Percentiles rank a stretch among this genome's conserved stretches.
Conservation (phyloP, 2,797 vertebrate genomes). For the Acipenser oxyrinchus region DNA sequence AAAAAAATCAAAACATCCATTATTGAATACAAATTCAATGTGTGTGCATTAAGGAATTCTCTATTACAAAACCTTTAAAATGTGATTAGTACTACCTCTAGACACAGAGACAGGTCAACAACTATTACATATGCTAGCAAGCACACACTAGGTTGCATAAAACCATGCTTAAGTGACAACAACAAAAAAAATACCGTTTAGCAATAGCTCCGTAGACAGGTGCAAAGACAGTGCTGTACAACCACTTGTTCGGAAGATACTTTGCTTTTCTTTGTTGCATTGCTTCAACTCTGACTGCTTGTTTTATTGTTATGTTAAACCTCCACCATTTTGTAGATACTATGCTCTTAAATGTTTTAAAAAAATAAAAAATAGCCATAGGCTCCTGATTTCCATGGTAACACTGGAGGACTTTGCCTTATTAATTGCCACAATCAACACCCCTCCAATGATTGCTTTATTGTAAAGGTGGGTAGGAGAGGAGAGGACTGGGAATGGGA, state of each 20-base stretch:
- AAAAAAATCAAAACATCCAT: constrained; percentile 70
- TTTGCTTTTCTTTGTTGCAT: constrained; percentile 50
- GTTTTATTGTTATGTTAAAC: constrained; percentile 41
- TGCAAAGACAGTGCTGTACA: constrained; percentile 62
- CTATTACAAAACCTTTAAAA: constrained; percentile 87
- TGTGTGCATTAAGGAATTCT: constrained; percentile 79
- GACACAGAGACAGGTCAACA: constrained; percentile 63
- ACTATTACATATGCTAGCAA: constrained; percentile 62
- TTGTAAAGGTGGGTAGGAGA: background rate
- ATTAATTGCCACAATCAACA: background rate
- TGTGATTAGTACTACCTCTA: constrained; percentile 81
- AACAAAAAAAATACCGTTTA: constrained; percentile 52
- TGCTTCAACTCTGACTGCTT: constrained; percentile 71
- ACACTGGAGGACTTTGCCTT: constrained; percentile 28
- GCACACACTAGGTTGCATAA: constrained; percentile 69
- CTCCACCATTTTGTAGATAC: background rate
- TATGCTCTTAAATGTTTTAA: background rate
- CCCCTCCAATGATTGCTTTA: background rate
- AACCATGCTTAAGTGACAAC: constrained; percentile 60
- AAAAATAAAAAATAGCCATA: background rate
- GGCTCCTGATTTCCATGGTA: constrained; percentile 6
- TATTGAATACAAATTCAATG: constrained; percentile 83
- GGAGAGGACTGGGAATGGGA: too few relatives aligned
- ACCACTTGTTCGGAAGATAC: constrained; percentile 32
- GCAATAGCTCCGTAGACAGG: constrained; percentile 57